phyloP scores from a whole-genome alignment of 2,113 vertebrate genomes.

The Tricholaema leucomelas region DNA sequence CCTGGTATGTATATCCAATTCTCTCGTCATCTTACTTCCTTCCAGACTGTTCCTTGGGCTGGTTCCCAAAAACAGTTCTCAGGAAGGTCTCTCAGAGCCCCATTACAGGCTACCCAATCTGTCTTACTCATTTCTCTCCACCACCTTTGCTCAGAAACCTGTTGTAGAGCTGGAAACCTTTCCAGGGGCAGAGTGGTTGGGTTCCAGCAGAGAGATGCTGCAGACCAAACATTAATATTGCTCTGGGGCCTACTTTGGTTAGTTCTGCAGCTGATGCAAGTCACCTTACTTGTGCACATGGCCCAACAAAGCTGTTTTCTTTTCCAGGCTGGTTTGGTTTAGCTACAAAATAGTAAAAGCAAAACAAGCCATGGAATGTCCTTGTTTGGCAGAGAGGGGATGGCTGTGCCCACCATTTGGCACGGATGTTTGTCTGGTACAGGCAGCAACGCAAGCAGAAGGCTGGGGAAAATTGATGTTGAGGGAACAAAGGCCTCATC shows the following conservation, averaged over 20 bases:
- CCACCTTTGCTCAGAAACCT: background rate
- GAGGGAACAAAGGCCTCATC: background rate
- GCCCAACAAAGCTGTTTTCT: background rate
- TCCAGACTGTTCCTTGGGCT: background rate
- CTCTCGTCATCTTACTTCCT: background rate
- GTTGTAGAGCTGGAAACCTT: background rate
- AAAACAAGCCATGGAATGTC: background rate
- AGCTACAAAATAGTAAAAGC: background rate
- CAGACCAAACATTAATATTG: background rate
- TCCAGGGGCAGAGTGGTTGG: fast-evolving
- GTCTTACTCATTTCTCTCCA: background rate
- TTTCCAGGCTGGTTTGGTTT: background rate
- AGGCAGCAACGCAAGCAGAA: background rate
- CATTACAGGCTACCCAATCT: background rate
- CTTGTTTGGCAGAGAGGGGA: background rate
- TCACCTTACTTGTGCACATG: background rate
- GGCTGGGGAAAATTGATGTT: background rate
- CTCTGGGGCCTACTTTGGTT: background rate
- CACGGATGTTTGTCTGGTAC: background rate
- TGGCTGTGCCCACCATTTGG: background rate
- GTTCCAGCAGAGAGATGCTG: background rate
- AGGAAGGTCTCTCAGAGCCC: background rate
- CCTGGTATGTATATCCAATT: fast-evolving
- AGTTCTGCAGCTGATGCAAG: fast-evolving
- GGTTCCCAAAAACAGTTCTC: background rate